Base-by-base conservation (phyloP, 2,888 invertebrate genomes). In the Tenthredo distinguenda region DNA sequence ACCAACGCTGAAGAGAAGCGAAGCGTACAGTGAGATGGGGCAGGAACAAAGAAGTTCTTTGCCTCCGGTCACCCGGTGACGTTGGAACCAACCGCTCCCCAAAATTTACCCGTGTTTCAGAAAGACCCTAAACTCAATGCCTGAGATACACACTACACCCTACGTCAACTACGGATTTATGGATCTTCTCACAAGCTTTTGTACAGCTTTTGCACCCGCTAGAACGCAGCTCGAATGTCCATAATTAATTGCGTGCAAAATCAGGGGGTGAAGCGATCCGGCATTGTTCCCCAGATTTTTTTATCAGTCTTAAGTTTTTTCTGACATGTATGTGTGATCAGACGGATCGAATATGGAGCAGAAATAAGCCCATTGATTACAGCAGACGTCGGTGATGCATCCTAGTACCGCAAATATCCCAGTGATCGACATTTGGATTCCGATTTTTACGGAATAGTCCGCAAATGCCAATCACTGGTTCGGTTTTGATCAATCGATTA, bases 11-110 rank as follows among this genome's bases (percentile, higher is more conserved):
- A 55, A 77, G 77, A 77, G 81, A 81, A 81, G 62, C 40, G 58
- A 81, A 65, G 81, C 81, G 81, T n/a, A 40, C 40, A 21, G 40
- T 65, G 81, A 81, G 62, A 81, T 50, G 81, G 81, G 81, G 62
- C 37, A 81, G 58, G 58, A 81, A 68, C 83, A 83, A 83, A 83
- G 68, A 65, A 65, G 83, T 83, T 81, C 81, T 81, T 58, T 62
- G 79, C 58, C 79, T 62, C 58, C 68, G 82, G 82, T 83, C 40
- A 68, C 82, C 68, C 82, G 68, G 31, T 62, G 62, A 62, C 40
- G 62, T 81, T 40, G 40, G 21, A 62, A 62, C 81, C 1, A 81
- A 83, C 31, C 71, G 50, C 68, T 83, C 68, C 50, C 71, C 10
- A 58, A 83, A 83, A 83, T 34, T 47, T 40, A 68, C 26, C 40